Conservation (phyloP, 2,888 invertebrate genomes). For the Linhomoeus sp. region DNA sequence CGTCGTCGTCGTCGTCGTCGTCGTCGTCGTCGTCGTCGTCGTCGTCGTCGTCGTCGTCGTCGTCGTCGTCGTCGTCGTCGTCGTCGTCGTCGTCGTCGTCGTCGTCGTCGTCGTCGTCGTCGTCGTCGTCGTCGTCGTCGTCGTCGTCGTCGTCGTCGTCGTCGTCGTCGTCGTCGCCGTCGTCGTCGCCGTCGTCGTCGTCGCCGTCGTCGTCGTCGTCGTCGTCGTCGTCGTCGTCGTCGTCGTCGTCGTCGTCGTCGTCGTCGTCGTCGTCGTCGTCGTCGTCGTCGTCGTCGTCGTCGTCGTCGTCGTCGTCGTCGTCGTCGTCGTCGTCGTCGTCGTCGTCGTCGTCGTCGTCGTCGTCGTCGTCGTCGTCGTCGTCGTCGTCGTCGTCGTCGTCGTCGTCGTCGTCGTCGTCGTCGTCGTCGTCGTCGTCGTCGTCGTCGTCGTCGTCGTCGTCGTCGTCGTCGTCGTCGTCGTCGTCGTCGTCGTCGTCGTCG, state of each 20-base stretch:
- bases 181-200: background rate
- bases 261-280: slow-evolving; percentile 3
- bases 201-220: background rate
- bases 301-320: slow-evolving; percentile 5
- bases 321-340: slow-evolving; percentile 13
- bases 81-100: background rate
- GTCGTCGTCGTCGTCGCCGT: background rate
- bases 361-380: slow-evolving; percentile 1
- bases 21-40: background rate
- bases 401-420: slow-evolving; percentile 7
- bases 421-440: slow-evolving; percentile 6
- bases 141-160: background rate
- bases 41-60: background rate
- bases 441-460: slow-evolving; percentile 1
- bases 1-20: background rate
- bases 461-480: background rate
- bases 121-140: background rate
- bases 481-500: slow-evolving; percentile 1
- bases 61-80: background rate
- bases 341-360: slow-evolving; percentile 12
- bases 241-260: background rate
- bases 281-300: slow-evolving; percentile 2
- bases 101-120: background rate
- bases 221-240: slow-evolving; percentile 36
- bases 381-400: slow-evolving; percentile 1